phyloP scores from a whole-genome alignment of 2,113 vertebrate species.

The Sturnus vulgaris region DNA sequence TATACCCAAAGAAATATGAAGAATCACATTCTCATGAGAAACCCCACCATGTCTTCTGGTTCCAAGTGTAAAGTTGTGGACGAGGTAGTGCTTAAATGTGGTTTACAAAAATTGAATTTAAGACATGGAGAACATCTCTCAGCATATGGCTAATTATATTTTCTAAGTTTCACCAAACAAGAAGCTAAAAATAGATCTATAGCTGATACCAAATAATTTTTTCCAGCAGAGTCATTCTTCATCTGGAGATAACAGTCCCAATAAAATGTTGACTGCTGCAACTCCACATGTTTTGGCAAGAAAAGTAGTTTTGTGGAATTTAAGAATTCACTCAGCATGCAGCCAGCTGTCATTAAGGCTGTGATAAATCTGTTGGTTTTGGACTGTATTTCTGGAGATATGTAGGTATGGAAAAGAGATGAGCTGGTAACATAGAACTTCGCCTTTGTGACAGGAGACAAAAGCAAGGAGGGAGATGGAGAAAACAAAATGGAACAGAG shows the following conservation, averaged over 20 bases:
- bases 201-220: conserved; percentile 54
- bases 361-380: conserved; percentile 74
- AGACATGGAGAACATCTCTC: background rate
- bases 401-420: conserved; percentile 68
- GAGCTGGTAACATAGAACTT: conserved; percentile 49
- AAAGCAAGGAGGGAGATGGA: background rate
- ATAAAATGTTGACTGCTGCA: conserved; percentile 61
- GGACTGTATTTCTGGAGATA: conserved; percentile 64
- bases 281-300: conserved; percentile 68
- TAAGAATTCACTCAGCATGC: conserved; percentile 68
- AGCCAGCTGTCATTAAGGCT: conserved; percentile 70
- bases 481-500: background rate
- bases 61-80: background rate
- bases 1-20: conserved; percentile 27
- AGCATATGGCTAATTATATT: conserved; percentile 37
- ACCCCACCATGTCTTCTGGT: background rate
- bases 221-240: conserved; percentile 58
- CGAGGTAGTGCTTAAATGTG: background rate
- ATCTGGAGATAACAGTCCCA: conserved; percentile 60
- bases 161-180: conserved; percentile 61
- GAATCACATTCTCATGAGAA: background rate
- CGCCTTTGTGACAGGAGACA: conserved; percentile 8
- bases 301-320: conserved; percentile 52
- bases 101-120: conserved; percentile 38
- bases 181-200: conserved; percentile 60